Conservation (phyloP, 2,797 vertebrate species). For the Botia kubotai region DNA sequence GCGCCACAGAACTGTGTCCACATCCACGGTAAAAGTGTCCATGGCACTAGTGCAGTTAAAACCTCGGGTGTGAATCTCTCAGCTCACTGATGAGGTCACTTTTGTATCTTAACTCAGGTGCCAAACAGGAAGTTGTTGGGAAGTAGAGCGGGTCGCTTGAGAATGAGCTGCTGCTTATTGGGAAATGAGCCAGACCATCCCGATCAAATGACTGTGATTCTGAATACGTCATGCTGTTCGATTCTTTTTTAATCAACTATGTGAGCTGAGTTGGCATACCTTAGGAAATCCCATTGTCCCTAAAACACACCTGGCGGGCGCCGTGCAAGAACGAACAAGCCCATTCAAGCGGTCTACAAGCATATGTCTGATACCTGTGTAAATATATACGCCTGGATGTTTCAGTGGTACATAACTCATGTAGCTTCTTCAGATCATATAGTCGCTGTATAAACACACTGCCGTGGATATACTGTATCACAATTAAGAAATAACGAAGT, state of each 20-base stretch:
- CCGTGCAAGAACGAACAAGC: slow-evolving; percentile 35
- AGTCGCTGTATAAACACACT: slow-evolving; percentile 45
- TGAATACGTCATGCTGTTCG: slow-evolving; percentile 57
- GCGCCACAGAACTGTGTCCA: slow-evolving; percentile 68
- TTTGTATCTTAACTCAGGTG: slow-evolving; percentile 84
- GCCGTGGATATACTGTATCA: slow-evolving; percentile 34
- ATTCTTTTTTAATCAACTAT: slow-evolving; percentile 41
- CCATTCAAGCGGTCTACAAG: slow-evolving; percentile 5
- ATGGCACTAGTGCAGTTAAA: slow-evolving; percentile 68
- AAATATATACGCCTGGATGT: slow-evolving; percentile 45
- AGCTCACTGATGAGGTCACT: slow-evolving; percentile 72
- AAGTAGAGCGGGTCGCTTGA: slow-evolving; percentile 72
- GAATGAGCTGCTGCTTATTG: slow-evolving; percentile 62
- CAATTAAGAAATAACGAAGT: slow-evolving; percentile 15
- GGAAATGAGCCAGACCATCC: slow-evolving; percentile 61
- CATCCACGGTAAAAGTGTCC: slow-evolving; percentile 63
- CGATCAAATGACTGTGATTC: slow-evolving; percentile 66
- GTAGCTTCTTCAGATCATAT: slow-evolving; percentile 19
- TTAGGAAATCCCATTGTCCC: slow-evolving; percentile 33
- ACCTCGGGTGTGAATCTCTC: slow-evolving; percentile 59
- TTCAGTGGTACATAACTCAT: slow-evolving; percentile 6
- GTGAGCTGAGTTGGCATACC: slow-evolving; percentile 51
- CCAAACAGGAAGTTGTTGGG: slow-evolving; percentile 81
- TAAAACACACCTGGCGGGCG: slow-evolving; percentile 18
- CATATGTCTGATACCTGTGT: slow-evolving; percentile 33